phyloP scores from a whole-genome alignment of 1,140 invertebrate species.

The Drosophila kohkoa region DNA sequence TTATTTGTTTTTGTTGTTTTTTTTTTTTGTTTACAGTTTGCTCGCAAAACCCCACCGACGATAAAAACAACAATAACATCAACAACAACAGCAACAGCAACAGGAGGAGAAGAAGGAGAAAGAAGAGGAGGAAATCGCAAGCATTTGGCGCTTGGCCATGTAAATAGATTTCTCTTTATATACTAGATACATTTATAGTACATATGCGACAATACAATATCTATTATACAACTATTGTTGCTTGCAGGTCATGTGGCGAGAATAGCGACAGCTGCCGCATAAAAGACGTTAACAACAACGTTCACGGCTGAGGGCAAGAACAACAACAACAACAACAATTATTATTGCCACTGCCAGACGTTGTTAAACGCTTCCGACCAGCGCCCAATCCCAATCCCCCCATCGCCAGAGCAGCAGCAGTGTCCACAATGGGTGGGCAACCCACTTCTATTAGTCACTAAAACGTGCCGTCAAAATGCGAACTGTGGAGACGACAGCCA shows the following conservation, averaged over 20 bases:
- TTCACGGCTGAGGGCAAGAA: constrained; percentile 36
- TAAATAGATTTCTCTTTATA: constrained; percentile 39
- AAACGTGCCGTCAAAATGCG: constrained; percentile 36
- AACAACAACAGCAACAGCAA: too few species aligned
- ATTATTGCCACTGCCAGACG: constrained; percentile 10
- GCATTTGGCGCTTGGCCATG: constrained; percentile 55
- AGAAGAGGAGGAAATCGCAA: constrained; percentile 19
- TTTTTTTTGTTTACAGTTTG: constrained; percentile 9
- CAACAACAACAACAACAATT: constrained; percentile 24
- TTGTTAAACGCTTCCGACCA: constrained; percentile 73
- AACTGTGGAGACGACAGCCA: constrained; percentile 12
- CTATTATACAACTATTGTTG: constrained; percentile 53
- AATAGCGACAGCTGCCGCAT: constrained; percentile 50
- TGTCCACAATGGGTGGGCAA: constrained; percentile 32
- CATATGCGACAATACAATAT: constrained; percentile 26
- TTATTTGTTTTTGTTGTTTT: constrained; percentile 4
- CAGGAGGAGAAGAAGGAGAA: background rate
- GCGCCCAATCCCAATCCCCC: constrained; percentile 13
- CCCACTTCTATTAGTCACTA: constrained; percentile 42
- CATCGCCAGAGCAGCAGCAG: background rate
- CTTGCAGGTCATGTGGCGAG: constrained; percentile 48
- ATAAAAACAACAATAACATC: constrained; percentile 16
- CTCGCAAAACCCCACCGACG: constrained; percentile 39
- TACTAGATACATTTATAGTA: constrained; percentile 18
- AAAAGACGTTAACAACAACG: constrained; percentile 47